Base-by-base conservation (phyloP, 2,888 invertebrate genomes). In the Cheilosia grossa region DNA sequence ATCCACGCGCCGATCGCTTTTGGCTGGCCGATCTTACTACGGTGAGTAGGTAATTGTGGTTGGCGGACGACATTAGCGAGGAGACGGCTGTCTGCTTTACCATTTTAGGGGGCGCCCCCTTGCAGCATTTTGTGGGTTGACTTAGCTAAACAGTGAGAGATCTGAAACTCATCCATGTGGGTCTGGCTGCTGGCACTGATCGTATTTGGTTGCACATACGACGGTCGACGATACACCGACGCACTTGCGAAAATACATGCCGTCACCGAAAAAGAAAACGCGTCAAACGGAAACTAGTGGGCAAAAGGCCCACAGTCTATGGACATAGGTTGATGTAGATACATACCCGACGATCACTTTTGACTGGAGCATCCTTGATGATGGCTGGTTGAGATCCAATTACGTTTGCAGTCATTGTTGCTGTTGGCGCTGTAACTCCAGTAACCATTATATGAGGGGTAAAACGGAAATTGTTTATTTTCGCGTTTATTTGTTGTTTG, bases 321-420 rank as follows among this genome's bases (percentile, higher is more conserved):
- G 64, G 63, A 49, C 64, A 63, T 27, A 15, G 13, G 4, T 69
- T 54, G 40, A 73, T 44, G 66, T 53, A 64, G 82, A 87, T 87
- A 92, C 91, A 91, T 91, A 92, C 91, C 90, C 91, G 90, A 89
- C 91, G 91, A 89, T 92, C 91, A 87, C 91, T 91, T 87, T 92
- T 92, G 30, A 90, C 88, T 53, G 91, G 91, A 70, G 89, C 87
- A 82, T 89, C 89, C 88, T 89, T 89, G 72, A 87, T 85, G 44
- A 87, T n/a, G n/a, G n/a, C 72, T 82, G 77, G 73, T 49, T 91
- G 89, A 80, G 89, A 88, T 87, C 90, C 89, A 87, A 91, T 88
- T 63, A 89, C 89, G 86, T 90, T 91, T 87, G 90, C 88, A 77
- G 89, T 89, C 90, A 92, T 90, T 88, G 89, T 90, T 82, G 88